Base-by-base conservation (phyloP, 2,888 invertebrate genomes). In the Drosophila fungiperda region DNA sequence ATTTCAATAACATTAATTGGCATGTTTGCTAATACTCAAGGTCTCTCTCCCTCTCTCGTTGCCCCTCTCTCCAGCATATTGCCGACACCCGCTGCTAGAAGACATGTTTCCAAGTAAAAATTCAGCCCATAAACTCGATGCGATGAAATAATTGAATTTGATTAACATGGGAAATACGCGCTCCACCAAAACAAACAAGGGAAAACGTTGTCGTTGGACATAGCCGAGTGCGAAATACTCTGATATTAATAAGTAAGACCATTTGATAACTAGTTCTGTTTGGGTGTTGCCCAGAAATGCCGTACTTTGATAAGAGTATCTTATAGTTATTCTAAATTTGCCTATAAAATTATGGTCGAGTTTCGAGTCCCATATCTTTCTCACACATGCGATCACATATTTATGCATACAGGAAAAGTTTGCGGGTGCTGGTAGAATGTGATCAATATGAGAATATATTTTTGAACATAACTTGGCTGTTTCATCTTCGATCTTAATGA, bases 91-190 rank as follows among this genome's bases (percentile, higher is more conserved):
- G 36, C 36, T 29, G 35, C 48, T 49, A 45, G 49, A 66, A 66
- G 60, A 79, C 77, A 50, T 75, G 80, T 79, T 69, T 50, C 71
- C 77, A 63, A 57, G 60, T 20, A 48, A 38, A 40, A 60, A 42
- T 55, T 38, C 49, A 57, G 58, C n/a, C 50, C 32, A 35, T 73
- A 71, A 75, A 70, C 70, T 76, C 42, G 68, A 82, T 73, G 73
- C 71, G 57, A 80, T 66, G 55, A 83, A 87, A 85, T 73, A 83
- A 77, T 83, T 83, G 73, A 83, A 75, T 88, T 83, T 80, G 73
- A 83, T 83, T 80, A 83, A 78, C 83, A 80, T 83, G 83, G 83
- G 87, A 83, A 88, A 76, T 72, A 70, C 54, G 69, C 75, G 67
- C 71, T 61, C 58, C 64, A 77, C 72, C 45, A 65, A 60, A 55